Base-by-base conservation (phyloP, 2,113 vertebrate genomes). In the Sitta europaea region DNA sequence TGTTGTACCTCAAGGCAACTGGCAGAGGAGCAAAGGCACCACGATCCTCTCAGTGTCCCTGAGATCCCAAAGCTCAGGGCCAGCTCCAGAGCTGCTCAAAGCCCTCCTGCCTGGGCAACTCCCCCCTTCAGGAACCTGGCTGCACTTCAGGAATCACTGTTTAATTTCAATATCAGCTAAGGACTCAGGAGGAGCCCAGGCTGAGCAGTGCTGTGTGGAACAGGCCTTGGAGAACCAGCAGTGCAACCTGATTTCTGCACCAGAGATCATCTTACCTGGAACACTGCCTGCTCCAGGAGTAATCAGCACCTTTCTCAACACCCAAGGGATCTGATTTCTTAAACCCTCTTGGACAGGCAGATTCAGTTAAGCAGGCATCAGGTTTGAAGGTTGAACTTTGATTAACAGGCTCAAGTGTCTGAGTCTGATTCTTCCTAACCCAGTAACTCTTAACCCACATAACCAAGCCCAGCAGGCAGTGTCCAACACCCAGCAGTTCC, bases 31-130 rank as follows among this genome's bases (percentile, higher is more conserved):
- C 4, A 68, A 38, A 85, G 67, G 27, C 33, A 36, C 12, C 10
- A 4, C 0, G 0, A 18, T 75, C 9, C 35, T 40, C 23, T 43
- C 31, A 0, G 2, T 11, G 22, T 47, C n/a, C 62, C 35, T 1
- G 28, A 35, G 7, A 33, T 2, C 16, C 58, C 8, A 22, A 22
- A 74, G 89, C 54, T 36, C 51, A 58, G 31, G 54, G 25, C 36
- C 74, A 76, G 50, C 86, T 45, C 38, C 42, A n/a, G 48, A 31
- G 43, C 55, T 75, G 38, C 51, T 58, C 54, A 12, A 59, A 86
- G 40, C 11, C 36, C 40, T 86, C 53, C 81, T 59, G 50, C 62
- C 71, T 54, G 43, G 9, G 28, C 47, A 47, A 7, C 23, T 42
- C 20, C 1, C 4, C 42, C 21, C 33, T 70, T 54, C 6, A 75